Evolutionary conservation across 1,140 invertebrate species (phyloP).

Genomic region (Ostrea denselamellosa): DNA sequence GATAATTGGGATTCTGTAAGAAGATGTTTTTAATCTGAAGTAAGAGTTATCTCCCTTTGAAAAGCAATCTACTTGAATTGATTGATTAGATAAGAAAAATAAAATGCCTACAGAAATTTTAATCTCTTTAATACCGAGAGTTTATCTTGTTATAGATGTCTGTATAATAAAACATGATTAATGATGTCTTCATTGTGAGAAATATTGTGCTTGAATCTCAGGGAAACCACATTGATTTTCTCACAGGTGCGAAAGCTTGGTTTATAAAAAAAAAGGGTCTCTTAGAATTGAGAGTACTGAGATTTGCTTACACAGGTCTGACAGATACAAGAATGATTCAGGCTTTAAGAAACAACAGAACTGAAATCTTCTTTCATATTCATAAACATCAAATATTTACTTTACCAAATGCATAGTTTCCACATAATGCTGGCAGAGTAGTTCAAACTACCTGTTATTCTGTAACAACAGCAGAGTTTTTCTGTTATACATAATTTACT

Average conservation of each 20-base stretch:
- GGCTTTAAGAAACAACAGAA: conserved; percentile 30
- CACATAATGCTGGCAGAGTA: neutral
- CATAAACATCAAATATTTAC: conserved; percentile 35
- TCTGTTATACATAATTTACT: conserved; percentile 14
- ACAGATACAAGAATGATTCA: conserved; percentile 6
- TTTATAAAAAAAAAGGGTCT: neutral
- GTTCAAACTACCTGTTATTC: neutral
- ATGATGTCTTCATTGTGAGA: neutral
- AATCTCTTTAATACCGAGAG: conserved; percentile 20
- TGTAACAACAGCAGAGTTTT: neutral
- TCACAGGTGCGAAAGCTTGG: conserved; percentile 15
- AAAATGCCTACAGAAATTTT: neutral
- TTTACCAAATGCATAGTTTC: conserved; percentile 4
- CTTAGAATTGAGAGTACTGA: neutral
- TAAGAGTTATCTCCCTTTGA: conserved; percentile 7
- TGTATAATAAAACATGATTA: conserved; percentile 25
- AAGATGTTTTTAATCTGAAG: neutral
- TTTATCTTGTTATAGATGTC: conserved; percentile 17
- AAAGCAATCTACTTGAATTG: neutral
- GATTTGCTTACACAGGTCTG: conserved; percentile 4
- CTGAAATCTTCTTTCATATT: conserved; percentile 23
- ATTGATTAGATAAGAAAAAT: conserved; percentile 8
- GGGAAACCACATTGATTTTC: neutral
- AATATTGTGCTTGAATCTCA: conserved; percentile 2
- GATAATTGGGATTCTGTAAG: no score